Evolutionary conservation across 2,888 invertebrate species (phyloP).

Genomic region (Tenthredo scrophulariae): DNA sequence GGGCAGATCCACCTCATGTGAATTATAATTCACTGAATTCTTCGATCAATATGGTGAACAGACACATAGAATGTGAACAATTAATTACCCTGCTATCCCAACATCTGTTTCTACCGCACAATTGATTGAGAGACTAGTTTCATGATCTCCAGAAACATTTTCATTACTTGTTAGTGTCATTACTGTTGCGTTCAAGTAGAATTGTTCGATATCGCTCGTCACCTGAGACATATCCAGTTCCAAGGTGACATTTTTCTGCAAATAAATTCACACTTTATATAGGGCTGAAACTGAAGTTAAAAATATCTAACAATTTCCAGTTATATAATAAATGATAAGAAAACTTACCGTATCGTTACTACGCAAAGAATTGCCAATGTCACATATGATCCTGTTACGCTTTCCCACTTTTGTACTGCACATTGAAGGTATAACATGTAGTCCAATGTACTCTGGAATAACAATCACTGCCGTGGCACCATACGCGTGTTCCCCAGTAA

Average conservation of each 20-base stretch:
- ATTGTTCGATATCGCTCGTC: slow-evolving; percentile 61
- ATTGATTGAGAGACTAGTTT: slow-evolving; percentile 65
- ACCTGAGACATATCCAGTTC: slow-evolving; percentile 71
- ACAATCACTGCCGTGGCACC: slow-evolving; percentile 58
- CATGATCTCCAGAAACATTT: slow-evolving; percentile 62
- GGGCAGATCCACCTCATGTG: background rate
- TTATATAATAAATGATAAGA: background rate
- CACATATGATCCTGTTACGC: slow-evolving; percentile 65
- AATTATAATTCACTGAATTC: background rate
- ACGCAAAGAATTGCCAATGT: slow-evolving; percentile 71
- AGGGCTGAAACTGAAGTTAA: background rate
- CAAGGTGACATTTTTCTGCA: slow-evolving; percentile 65
- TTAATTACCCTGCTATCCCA: slow-evolving; percentile 75
- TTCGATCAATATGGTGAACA: background rate
- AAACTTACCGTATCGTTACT: slow-evolving; percentile 54
- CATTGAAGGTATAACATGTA: slow-evolving; percentile 57
- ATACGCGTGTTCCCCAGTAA: slow-evolving; percentile 63
- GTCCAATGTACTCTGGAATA: slow-evolving; percentile 59
- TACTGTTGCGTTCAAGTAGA: slow-evolving; percentile 68
- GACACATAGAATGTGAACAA: background rate
- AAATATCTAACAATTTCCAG: background rate
- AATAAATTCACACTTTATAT: slow-evolving; percentile 48
- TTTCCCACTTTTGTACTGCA: slow-evolving; percentile 59
- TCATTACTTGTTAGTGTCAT: slow-evolving; percentile 74
- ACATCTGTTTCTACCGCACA: slow-evolving; percentile 74